These are phyloP conservation scores for Antrozous pallidus DNA, from an alignment of 2,797 vertebrate species.

Conservation along the genomic window DNA sequence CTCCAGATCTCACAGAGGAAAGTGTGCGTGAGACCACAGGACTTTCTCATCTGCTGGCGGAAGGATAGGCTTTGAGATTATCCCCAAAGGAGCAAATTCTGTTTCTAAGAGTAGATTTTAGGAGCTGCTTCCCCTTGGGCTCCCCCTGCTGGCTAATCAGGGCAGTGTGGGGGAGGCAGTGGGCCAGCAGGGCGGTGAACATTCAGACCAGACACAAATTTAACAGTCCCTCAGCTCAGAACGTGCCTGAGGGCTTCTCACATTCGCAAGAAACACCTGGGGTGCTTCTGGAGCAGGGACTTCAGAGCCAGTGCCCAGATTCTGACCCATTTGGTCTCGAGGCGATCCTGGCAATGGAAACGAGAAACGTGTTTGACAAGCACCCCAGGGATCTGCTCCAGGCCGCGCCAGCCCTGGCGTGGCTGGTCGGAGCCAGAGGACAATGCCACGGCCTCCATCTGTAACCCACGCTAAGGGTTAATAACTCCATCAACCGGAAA, in stretches of 20 bases:
- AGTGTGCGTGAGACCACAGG: neutral
- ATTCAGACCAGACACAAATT: neutral
- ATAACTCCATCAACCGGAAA: neutral
- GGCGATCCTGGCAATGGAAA: neutral
- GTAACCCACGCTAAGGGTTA: neutral
- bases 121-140: constrained; percentile 58
- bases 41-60: neutral
- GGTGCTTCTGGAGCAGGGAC: neutral
- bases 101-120: rapidly evolving
- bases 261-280: neutral
- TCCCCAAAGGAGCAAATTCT: rapidly evolving
- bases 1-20: neutral
- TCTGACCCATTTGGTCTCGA: neutral
- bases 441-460: neutral
- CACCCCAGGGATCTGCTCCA: neutral
- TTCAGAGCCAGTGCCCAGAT: neutral
- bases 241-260: rapidly evolving
- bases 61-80: neutral
- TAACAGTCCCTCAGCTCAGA: neutral
- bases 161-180: neutral
- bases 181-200: neutral
- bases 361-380: neutral
- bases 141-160: constrained; percentile 74
- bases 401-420: neutral
- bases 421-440: neutral